Evolutionary conservation across 1,140 invertebrate genomes (phyloP).

Genomic region (Eulimnadia texana): DNA sequence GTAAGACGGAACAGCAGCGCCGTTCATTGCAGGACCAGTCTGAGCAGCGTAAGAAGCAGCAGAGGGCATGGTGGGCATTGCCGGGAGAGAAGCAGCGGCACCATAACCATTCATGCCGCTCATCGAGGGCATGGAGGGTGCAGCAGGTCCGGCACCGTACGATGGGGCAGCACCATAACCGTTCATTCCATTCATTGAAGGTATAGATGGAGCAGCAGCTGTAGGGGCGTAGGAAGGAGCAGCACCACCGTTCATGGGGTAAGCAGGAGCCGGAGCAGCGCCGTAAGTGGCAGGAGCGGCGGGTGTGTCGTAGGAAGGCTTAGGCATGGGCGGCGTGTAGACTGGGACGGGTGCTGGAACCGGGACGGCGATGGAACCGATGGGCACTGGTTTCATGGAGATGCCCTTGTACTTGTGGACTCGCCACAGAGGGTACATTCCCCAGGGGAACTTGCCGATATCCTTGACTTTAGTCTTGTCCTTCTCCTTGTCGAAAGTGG

Average conservation of each 20-base stretch:
- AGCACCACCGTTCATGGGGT: neutral
- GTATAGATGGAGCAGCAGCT: neutral
- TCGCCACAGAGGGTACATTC: slow-evolving; percentile 14
- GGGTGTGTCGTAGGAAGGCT: neutral
- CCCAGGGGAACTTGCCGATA: slow-evolving; percentile 9
- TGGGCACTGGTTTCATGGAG: slow-evolving; percentile 14
- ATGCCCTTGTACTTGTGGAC: slow-evolving; percentile 16
- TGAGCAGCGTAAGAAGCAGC: neutral
- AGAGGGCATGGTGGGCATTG: neutral
- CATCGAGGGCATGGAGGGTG: too few species aligned
- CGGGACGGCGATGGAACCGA: neutral
- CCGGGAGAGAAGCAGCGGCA: neutral
- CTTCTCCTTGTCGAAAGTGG: neutral
- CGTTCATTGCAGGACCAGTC: neutral
- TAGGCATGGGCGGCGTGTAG: neutral
- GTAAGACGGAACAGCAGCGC: neutral
- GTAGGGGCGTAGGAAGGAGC: neutral
- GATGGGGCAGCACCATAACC: neutral
- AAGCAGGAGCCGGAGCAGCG: neutral
- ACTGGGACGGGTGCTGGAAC: slow-evolving; percentile 1
- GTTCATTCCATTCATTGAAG: too few species aligned
- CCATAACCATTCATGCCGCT: too few species aligned
- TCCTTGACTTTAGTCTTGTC: neutral
- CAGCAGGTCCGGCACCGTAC: neutral
- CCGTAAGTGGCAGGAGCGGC: neutral